phyloP scores from a whole-genome alignment of 1,140 invertebrate genomes.

The Drosophila novamexicana region DNA sequence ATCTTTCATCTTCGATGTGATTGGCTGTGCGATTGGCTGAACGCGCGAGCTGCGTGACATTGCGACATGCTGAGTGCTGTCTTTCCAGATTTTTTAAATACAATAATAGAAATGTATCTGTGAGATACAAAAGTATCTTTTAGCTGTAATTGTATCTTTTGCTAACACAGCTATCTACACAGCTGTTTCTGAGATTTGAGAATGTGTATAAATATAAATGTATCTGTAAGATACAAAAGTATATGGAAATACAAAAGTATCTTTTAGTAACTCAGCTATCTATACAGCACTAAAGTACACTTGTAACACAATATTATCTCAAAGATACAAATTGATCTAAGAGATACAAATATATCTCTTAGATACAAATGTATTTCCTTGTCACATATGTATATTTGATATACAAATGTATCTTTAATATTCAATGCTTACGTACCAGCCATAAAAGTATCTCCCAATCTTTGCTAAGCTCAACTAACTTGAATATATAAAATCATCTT shows the following conservation, averaged over 20 bases:
- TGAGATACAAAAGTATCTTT: constrained; percentile 5
- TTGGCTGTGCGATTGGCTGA: constrained; percentile 17
- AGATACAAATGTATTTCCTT: no score
- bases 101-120: no score
- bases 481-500: neutral
- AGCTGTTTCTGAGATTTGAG: no score
- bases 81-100: neutral
- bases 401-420: no score
- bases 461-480: no score
- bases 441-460: no score
- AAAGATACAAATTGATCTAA: no score
- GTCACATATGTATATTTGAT: no score
- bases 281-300: no score
- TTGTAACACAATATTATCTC: no score
- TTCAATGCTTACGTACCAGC: no score
- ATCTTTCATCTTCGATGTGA: constrained; percentile 42
- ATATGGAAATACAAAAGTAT: neutral
- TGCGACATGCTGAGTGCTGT: neutral
- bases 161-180: neutral
- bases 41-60: neutral
- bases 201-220: neutral
- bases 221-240: neutral
- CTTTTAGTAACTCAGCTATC: neutral
- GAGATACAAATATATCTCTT: no score
- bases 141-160: neutral